Base-by-base conservation (phyloP, 2,113 vertebrate species). In the Mirounga angustirostris region DNA sequence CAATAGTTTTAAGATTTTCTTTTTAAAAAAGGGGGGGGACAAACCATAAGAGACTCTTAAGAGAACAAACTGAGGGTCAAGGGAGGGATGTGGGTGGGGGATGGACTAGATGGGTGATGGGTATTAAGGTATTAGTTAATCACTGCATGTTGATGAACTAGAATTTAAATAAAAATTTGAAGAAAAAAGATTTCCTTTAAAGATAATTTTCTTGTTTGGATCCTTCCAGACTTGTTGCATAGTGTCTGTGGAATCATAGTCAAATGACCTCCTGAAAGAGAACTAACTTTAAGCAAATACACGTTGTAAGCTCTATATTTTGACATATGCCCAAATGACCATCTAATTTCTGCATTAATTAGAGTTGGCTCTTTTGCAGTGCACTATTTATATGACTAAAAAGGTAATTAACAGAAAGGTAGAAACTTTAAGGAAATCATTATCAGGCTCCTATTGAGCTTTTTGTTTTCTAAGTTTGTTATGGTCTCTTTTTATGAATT, bases 401-500 rank as follows among this genome's bases (percentile, higher is more conserved):
- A 95, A 92, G 2, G 0, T 52, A 92, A 82, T 54, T 79, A 71
- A n/a, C 10, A 95, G 61, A 71, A 90, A 95, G 28, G 63, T 56
- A 78, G 61, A 88, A 91, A 91, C 33, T 43, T 63, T 83, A 74
- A 61, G 24, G 84, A 36, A 96, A 94, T 26, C 6, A 85, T 88
- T 50, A 61, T 5, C 50, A 7, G 40, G 2, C 50, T 33, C 59
- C 52, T 82, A 52, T 19, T 59, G 81, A 82, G 26, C 30, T 88
- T 90, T 97, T 95, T 30, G 30, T 94, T 92, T 91, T 90, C 74
- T 80, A 92, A 52, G 21, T 90, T 69, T 87, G n/a, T 30, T 85
- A 59, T 28, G 22, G 18, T 19, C 13, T 50, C 1, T 65, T 71
- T 86, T 61, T 61, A 61, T 46, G 19, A 76, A 80, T 61, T 79